Evolutionary conservation across 1,140 invertebrate species (phyloP).

Genomic region (Drosophila chauvacae): DNA sequence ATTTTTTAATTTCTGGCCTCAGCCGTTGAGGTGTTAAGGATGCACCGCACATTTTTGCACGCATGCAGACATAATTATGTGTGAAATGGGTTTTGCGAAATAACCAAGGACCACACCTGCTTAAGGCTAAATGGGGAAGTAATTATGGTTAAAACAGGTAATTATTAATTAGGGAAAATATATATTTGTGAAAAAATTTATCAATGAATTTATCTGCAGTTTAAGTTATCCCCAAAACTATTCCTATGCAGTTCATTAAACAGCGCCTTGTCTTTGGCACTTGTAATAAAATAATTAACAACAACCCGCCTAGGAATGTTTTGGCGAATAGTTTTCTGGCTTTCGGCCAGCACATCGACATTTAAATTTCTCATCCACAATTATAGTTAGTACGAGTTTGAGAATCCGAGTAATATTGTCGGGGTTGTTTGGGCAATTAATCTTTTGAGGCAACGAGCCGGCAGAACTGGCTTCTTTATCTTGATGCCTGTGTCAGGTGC

Average conservation of each 20-base stretch:
- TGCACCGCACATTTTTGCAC: slow-evolving; percentile 25
- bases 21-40: slow-evolving; percentile 38
- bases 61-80: slow-evolving; percentile 33
- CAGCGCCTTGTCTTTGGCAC: slow-evolving; percentile 12
- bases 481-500: slow-evolving; percentile 42
- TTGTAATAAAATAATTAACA: slow-evolving; percentile 50
- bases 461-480: slow-evolving; percentile 21
- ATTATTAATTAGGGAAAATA: background rate
- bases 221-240: background rate
- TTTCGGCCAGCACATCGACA: slow-evolving; percentile 37
- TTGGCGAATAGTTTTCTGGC: slow-evolving; percentile 25
- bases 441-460: slow-evolving; percentile 36
- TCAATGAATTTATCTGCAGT: slow-evolving; percentile 3
- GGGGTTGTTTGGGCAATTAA: slow-evolving; percentile 38
- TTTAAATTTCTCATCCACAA: slow-evolving; percentile 33
- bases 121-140: background rate
- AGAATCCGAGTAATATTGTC: slow-evolving; percentile 18
- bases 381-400: slow-evolving; percentile 7
- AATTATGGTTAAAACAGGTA: background rate
- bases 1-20: slow-evolving; percentile 17
- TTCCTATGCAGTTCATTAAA: slow-evolving; percentile 4
- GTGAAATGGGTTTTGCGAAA: slow-evolving; percentile 29
- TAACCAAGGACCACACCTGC: slow-evolving; percentile 33
- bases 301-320: slow-evolving; percentile 21
- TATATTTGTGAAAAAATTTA: background rate